Percentiles rank a stretch among this genome's conserved stretches.
These are phyloP conservation scores for Cheiracanthium punctorium DNA, from an alignment of 2,888 invertebrate genomes.

Conservation along the genomic window DNA sequence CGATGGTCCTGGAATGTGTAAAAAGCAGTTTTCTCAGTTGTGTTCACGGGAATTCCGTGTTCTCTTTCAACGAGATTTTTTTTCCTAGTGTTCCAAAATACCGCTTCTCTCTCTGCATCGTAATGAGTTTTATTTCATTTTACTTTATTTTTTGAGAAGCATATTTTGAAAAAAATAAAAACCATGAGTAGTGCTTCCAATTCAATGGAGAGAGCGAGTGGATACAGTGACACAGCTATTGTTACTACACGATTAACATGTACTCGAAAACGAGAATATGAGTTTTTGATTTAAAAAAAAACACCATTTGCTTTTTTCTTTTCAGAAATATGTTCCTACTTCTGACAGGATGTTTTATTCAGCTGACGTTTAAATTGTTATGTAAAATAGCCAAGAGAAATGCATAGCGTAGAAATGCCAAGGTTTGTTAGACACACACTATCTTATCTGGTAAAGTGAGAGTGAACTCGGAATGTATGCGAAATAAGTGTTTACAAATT, in stretches of 20 bases:
- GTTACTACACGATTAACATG: neutral
- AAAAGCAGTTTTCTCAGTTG: slow-evolving; percentile 35
- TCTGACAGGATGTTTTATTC: neutral
- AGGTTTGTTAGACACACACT: no score
- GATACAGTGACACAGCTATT: neutral
- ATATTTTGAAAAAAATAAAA: neutral
- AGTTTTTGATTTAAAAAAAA: neutral
- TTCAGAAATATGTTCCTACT: neutral
- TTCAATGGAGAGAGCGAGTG: neutral
- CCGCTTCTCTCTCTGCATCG: slow-evolving; percentile 45
- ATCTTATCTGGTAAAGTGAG: no score
- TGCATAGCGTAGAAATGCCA: no score
- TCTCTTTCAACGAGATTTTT: slow-evolving; percentile 24
- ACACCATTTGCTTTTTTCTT: neutral
- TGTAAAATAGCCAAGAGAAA: neutral
- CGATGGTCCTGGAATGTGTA: slow-evolving; percentile 34
- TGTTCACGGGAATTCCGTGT: slow-evolving; percentile 13
- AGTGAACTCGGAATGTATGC: no score
- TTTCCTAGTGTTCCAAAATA: slow-evolving; percentile 8
- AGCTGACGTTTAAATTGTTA: neutral
- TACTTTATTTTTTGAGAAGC: neutral
- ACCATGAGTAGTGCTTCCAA: neutral
- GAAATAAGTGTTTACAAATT: no score
- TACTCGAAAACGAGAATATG: neutral
- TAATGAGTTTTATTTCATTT: slow-evolving; percentile 54